Conservation (phyloP, 1,140 invertebrate species). For the Metaphire vulgaris region DNA sequence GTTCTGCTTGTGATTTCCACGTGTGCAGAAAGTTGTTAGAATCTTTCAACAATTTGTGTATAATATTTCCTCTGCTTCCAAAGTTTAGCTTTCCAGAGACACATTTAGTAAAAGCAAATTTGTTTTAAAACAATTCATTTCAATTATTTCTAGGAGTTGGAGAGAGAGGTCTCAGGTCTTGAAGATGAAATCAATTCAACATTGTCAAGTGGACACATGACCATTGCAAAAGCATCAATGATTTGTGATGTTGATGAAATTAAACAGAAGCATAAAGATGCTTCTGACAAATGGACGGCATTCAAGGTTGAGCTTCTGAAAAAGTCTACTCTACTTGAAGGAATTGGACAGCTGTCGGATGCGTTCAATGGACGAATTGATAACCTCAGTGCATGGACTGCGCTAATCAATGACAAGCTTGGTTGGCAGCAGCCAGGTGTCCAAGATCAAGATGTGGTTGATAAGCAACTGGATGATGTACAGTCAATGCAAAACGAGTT, state of each 20-base stretch:
- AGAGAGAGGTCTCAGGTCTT: constrained; percentile 7
- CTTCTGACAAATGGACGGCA: background rate
- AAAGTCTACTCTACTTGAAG: background rate
- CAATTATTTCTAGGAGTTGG: background rate
- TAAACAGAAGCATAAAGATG: background rate
- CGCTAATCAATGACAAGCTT: constrained; percentile 68
- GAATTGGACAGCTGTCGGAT: background rate
- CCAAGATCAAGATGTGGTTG: constrained; percentile 62
- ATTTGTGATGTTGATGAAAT: background rate
- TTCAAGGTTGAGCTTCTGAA: background rate
- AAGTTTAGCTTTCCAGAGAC: no score
- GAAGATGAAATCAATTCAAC: constrained; percentile 10
- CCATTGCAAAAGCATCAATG: background rate
- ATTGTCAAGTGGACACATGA: background rate
- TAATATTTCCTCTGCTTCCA: no score
- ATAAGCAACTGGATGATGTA: constrained; percentile 57
- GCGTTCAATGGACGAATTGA: constrained; percentile 48
- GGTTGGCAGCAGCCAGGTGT: constrained; percentile 57
- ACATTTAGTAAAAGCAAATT: no score
- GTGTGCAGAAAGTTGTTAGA: no score
- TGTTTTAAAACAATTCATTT: no score
- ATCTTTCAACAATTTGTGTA: no score
- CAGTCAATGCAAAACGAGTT: background rate
- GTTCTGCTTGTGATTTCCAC: no score
- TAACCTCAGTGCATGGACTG: constrained; percentile 64